Conservation (phyloP, 2,113 vertebrate genomes). For the Cyrtonyx montezumae region DNA sequence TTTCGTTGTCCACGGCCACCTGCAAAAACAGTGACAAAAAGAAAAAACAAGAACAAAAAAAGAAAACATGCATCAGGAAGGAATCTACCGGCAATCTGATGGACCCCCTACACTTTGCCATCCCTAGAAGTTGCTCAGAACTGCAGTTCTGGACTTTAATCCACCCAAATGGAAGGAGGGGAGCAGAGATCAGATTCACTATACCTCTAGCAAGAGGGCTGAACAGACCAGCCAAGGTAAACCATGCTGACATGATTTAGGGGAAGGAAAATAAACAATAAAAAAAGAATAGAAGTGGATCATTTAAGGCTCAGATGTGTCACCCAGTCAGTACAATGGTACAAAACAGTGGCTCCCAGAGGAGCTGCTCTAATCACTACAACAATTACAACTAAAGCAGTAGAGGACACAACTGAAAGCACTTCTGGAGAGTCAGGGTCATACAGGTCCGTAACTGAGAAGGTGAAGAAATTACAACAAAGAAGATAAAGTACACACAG, state of each 20-base stretch:
- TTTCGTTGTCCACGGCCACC: constrained; percentile 66
- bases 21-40: neutral
- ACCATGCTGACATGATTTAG: neutral
- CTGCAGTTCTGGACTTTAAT: neutral
- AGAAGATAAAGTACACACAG: neutral
- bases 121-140: neutral
- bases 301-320: neutral
- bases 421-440: neutral
- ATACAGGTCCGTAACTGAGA: neutral
- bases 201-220: neutral
- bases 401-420: neutral
- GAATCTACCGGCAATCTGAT: neutral
- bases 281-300: neutral
- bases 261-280: neutral
- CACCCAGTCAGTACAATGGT: neutral
- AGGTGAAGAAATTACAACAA: neutral
- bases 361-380: neutral
- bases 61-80: neutral
- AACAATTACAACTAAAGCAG: neutral
- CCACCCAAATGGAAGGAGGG: neutral
- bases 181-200: neutral
- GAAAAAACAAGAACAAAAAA: neutral
- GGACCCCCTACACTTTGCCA: neutral
- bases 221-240: neutral
- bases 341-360: neutral